Evolutionary conservation across 2,113 vertebrate genomes (phyloP).

Genomic region (Ochotona princeps): DNA sequence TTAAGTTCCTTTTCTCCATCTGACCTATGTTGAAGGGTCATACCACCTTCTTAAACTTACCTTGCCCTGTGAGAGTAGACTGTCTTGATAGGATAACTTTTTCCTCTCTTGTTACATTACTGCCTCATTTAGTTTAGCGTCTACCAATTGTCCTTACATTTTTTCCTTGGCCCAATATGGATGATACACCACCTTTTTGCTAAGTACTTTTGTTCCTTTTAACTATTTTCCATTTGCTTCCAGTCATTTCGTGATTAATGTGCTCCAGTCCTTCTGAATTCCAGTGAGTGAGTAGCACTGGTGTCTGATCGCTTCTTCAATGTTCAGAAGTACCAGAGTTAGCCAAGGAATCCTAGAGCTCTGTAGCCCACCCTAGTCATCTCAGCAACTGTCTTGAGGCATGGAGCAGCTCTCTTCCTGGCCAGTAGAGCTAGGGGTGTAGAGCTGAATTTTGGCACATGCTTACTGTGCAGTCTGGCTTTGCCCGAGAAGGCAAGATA

Average conservation of each 20-base stretch:
- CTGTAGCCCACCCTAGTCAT: not conserved
- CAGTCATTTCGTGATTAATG: not conserved
- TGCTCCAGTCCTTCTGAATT: not conserved
- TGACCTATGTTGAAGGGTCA: not conserved
- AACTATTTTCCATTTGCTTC: not conserved
- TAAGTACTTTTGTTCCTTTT: too few species aligned
- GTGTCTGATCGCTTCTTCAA: slow-evolving; percentile 6
- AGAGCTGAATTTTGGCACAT: slow-evolving; percentile 28
- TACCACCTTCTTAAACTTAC: not conserved
- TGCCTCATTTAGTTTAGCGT: not conserved
- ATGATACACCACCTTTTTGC: not conserved
- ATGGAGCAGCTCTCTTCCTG: not conserved
- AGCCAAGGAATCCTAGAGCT: not conserved
- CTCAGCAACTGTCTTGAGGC: slow-evolving; percentile 14
- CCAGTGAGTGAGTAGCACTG: not conserved
- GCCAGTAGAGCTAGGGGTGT: slow-evolving; percentile 59
- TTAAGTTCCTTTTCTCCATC: not conserved
- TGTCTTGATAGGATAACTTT: not conserved
- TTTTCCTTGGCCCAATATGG: not conserved
- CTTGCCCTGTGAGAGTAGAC: not conserved
- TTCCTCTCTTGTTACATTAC: not conserved
- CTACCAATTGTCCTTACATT: not conserved
- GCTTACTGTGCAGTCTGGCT: slow-evolving; percentile 76
- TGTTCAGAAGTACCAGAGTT: not conserved
- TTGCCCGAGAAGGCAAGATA: slow-evolving; percentile 65